These are phyloP conservation scores for Pristionchus maxplancki DNA, from an alignment of 2,888 invertebrate species.

Conservation along the genomic window DNA sequence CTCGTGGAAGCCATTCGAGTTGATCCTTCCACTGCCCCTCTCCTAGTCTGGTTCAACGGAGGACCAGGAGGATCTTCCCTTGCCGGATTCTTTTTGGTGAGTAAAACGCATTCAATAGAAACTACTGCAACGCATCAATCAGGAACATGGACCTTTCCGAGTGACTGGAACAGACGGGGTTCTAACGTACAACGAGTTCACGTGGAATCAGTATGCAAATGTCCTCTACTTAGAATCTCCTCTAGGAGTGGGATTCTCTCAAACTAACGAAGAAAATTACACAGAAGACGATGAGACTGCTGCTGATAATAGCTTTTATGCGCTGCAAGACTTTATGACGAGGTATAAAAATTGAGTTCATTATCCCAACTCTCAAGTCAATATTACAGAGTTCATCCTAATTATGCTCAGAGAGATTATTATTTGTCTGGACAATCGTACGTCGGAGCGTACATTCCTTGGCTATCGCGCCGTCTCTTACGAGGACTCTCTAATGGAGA, in stretches of 20 bases:
- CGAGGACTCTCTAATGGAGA: background rate
- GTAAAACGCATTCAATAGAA: too few species aligned
- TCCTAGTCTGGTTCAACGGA: background rate
- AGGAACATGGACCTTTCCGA: background rate
- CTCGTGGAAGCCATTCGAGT: background rate
- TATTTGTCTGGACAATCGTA: background rate
- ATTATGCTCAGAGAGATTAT: background rate
- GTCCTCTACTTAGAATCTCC: conserved; percentile 81
- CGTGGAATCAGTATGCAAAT: conserved; percentile 78
- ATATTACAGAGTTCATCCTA: background rate
- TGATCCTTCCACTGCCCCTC: background rate
- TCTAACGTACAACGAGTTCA: background rate
- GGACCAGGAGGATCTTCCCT: background rate
- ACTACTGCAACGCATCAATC: too few species aligned
- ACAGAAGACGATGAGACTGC: conserved; percentile 75
- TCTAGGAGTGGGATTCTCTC: conserved; percentile 81
- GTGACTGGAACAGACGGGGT: background rate
- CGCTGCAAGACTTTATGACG: conserved; percentile 63
- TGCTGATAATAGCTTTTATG: conserved; percentile 79
- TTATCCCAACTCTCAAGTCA: background rate
- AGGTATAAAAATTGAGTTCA: background rate
- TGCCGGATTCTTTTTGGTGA: background rate
- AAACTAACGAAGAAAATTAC: conserved; percentile 78
- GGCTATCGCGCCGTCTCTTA: background rate
- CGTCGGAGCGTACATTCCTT: background rate